A percentile compares a stretch with the other conserved stretches of the same genome.
phyloP scores from a whole-genome alignment of 2,888 invertebrate species.

The Drosophila recens region DNA sequence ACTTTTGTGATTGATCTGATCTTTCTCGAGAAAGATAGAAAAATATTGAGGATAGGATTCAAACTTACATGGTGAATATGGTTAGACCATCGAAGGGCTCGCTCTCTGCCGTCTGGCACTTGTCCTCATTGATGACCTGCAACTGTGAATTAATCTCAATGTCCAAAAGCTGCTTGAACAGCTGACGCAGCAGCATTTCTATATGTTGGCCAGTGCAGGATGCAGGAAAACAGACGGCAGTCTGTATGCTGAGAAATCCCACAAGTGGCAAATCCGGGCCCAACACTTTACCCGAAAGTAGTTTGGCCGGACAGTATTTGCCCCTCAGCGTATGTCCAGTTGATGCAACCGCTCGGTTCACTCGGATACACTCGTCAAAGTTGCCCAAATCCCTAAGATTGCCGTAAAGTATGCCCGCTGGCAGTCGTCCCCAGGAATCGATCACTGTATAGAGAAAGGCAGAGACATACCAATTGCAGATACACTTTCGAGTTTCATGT shows the following conservation, averaged over 20 bases:
- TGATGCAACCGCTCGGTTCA: conserved; percentile 13
- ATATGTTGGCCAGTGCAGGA: conserved; percentile 52
- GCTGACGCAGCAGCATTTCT: conserved; percentile 43
- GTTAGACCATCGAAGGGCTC: conserved; percentile 56
- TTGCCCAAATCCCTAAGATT: conserved; percentile 83
- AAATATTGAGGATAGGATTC: neutral
- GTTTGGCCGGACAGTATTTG: conserved; percentile 47
- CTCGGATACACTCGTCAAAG: conserved; percentile 84
- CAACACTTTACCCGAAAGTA: conserved; percentile 15
- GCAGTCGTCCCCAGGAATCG: conserved; percentile 85
- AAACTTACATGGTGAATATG: conserved; percentile 74
- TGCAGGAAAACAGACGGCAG: conserved; percentile 72
- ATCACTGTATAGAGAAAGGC: conserved; percentile 72
- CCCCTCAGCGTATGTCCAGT: conserved; percentile 37
- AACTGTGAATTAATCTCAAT: conserved; percentile 1
- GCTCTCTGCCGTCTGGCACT: conserved; percentile 40
- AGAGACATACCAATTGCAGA: neutral
- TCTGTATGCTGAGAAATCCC: neutral
- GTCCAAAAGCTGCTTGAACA: conserved; percentile 47
- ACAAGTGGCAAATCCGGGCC: neutral
- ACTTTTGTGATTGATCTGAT: no score
- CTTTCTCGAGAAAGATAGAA: no score
- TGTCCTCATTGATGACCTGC: conserved; percentile 15
- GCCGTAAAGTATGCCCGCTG: conserved; percentile 83
- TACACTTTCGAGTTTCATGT: neutral